Conservation (phyloP, 2,888 invertebrate genomes). For the Lycia hirtaria region DNA sequence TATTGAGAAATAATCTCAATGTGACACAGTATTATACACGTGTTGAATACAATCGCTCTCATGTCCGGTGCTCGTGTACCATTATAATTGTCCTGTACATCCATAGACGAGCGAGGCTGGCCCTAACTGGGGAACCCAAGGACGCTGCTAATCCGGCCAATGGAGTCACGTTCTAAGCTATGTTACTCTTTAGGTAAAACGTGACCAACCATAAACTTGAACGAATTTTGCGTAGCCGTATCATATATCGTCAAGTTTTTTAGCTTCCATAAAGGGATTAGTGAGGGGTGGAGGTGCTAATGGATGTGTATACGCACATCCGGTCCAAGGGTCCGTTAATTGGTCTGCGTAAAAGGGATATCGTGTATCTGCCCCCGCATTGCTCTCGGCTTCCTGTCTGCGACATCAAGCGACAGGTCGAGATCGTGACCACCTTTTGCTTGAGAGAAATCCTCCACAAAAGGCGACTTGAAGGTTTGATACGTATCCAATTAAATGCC, state of each 20-base stretch:
- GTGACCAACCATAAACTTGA: constrained; percentile 48
- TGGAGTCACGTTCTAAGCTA: constrained; percentile 59
- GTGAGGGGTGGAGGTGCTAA: constrained; percentile 81
- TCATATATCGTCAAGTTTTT: constrained; percentile 57
- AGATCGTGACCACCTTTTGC: constrained; percentile 60
- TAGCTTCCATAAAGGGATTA: constrained; percentile 75
- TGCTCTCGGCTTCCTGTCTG: constrained; percentile 69
- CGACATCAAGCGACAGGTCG: constrained; percentile 62
- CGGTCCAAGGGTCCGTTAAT: constrained; percentile 83
- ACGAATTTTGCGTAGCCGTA: constrained; percentile 61
- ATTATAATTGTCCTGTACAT: constrained; percentile 60
- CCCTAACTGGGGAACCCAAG: constrained; percentile 63
- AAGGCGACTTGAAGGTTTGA: constrained; percentile 57
- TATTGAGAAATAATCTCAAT: constrained; percentile 40
- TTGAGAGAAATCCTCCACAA: constrained; percentile 56
- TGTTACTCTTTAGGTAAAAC: constrained; percentile 46
- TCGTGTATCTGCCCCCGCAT: constrained; percentile 74
- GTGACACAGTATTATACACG: constrained; percentile 52
- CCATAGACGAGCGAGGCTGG: constrained; percentile 57
- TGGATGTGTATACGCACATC: constrained; percentile 78
- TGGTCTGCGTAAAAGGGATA: constrained; percentile 84
- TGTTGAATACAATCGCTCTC: constrained; percentile 64
- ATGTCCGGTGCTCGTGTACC: constrained; percentile 60
- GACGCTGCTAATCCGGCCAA: constrained; percentile 66
- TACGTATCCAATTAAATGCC: constrained; percentile 63